phyloP scores from a whole-genome alignment of 2,113 vertebrate species.

The Antigone vipio region DNA sequence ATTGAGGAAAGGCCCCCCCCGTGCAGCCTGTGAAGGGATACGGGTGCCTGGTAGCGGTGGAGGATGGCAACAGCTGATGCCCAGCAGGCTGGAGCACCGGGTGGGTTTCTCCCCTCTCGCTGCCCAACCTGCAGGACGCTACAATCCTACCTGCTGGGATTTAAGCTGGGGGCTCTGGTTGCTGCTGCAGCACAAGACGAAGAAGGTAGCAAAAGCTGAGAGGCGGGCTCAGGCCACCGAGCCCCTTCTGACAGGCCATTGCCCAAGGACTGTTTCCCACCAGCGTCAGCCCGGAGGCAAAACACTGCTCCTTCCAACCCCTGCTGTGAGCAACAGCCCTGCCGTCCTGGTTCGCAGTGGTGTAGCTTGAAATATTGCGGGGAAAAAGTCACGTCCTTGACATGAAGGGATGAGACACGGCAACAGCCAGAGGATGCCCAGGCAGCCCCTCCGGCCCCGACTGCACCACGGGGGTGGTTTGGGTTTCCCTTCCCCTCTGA shows the following conservation, averaged over 20 bases:
- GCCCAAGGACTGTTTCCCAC: neutral
- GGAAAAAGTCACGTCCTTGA: neutral
- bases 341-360: neutral
- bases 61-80: neutral
- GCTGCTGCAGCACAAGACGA: neutral
- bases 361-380: neutral
- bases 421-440: neutral
- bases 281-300: neutral
- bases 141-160: neutral
- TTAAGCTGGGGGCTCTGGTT: neutral
- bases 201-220: neutral
- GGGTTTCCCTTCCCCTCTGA: neutral
- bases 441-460: neutral
- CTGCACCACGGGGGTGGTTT: rapidly evolving
- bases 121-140: neutral
- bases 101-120: neutral
- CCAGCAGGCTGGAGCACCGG: neutral
- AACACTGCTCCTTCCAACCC: neutral
- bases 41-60: rapidly evolving
- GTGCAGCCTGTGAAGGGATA: neutral
- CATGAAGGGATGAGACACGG: neutral
- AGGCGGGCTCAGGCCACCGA: neutral
- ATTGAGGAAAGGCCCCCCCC: neutral
- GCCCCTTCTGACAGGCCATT: neutral
- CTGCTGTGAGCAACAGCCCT: neutral